Evolutionary conservation across 2,113 vertebrate genomes (phyloP), one percentile per base, ranked within the genome.

Genomic region (Melozone crissalis): DNA sequence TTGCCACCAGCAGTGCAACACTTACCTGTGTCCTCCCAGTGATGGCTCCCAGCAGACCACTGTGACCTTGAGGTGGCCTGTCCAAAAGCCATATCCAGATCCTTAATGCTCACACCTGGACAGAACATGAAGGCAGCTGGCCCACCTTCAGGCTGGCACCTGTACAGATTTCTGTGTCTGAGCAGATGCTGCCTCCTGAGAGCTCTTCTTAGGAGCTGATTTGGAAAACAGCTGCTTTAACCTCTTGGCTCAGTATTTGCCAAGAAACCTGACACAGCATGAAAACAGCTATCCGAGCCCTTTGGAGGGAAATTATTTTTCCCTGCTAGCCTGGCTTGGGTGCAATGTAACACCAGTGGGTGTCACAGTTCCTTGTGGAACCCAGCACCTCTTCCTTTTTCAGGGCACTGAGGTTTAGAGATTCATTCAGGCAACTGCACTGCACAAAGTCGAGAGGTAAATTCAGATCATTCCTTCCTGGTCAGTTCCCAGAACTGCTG

Each of bases 341-440:
- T 44, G 31, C 15, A 59, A 2, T 0, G 0, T 55, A 74, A 68
- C 41, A 17, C 35, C 8, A 35, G 14, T 3, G 27, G 13, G 27
- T 65, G 35, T 13, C 58, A 71, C 44, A 75, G 69, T 51, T 84
- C 30, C 47, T 8, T 1, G 3, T 0, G 20, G 33, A 39, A n/a
- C 30, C 24, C 66, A 71, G 66, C 39, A 93, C 52, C 19, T 66
- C 35, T 52, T 95, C 26, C 35, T 74, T 66, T 46, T 31, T 43
- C 12, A n/a, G 30, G 27, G 26, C 51, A 77, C 73, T 54, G 15
- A 67, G 15, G 13, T 43, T n/a, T 62, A 73, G 37, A 77, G 41
- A 78, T 47, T 87, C 33, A 49, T 41, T 68, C 63, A 73, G 37
- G 65, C 24, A 87, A 46, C 37, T 54, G 55, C n/a, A 57, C 44